These are phyloP conservation scores for Spialia ferax DNA, from an alignment of 2,888 invertebrate genomes.

Conservation along the genomic window DNA sequence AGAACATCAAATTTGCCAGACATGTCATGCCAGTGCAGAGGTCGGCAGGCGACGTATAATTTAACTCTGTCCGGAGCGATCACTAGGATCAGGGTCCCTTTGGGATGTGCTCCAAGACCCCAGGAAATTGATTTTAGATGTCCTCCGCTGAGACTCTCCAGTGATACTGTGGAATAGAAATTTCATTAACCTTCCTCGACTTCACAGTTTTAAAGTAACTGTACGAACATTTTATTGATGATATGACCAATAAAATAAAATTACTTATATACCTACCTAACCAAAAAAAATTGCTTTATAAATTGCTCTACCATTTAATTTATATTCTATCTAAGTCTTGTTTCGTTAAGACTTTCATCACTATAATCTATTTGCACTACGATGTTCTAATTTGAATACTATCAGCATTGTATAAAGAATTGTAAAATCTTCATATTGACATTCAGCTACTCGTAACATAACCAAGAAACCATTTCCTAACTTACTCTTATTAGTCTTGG, in stretches of 20 bases:
- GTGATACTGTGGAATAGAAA: conserved; percentile 80
- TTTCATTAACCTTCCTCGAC: neutral
- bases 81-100: conserved; percentile 84
- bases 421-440: too few relatives aligned
- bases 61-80: conserved; percentile 87
- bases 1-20: conserved; percentile 87
- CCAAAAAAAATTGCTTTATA: too few relatives aligned
- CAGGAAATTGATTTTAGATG: conserved; percentile 87
- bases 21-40: conserved; percentile 88
- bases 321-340: too few relatives aligned
- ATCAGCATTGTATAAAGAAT: too few relatives aligned
- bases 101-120: conserved; percentile 85
- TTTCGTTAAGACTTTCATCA: too few relatives aligned
- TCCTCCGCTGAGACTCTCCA: conserved; percentile 88
- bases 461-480: neutral
- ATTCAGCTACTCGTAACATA: neutral
- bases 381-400: too few relatives aligned
- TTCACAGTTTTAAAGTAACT: too few relatives aligned
- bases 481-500: conserved; percentile 73
- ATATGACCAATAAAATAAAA: too few relatives aligned
- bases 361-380: too few relatives aligned
- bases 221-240: too few relatives aligned
- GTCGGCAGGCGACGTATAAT: conserved; percentile 88
- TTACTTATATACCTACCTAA: too few relatives aligned
- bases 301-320: too few relatives aligned